These are phyloP conservation scores for Noctilio leporinus DNA, from an alignment of 2,113 vertebrate genomes.

Conservation along the genomic window DNA sequence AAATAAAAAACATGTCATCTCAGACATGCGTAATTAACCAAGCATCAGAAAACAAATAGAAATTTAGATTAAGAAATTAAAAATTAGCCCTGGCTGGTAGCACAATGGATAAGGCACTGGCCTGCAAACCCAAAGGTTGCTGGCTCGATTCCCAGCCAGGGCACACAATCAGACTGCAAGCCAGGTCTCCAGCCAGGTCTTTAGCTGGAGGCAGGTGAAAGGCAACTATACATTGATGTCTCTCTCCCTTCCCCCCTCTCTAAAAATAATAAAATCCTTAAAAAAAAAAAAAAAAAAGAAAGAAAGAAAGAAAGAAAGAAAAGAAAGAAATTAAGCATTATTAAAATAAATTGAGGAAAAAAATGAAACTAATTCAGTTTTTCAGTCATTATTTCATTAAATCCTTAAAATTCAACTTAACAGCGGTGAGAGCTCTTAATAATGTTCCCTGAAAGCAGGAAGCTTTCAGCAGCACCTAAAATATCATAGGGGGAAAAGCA, in stretches of 20 bases:
- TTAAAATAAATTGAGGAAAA: neutral
- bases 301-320: no score
- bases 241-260: no score
- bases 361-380: neutral
- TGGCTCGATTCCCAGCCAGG: no score
- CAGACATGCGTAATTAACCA: neutral
- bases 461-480: neutral
- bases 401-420: neutral
- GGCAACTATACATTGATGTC: no score
- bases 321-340: neutral
- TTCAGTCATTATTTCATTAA: neutral
- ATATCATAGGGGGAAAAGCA: neutral
- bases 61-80: slow-evolving; percentile 20
- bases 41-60: neutral
- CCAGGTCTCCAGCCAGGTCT: no score
- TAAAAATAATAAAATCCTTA: no score
- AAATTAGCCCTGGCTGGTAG: no score
- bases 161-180: no score
- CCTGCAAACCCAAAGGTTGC: no score
- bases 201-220: no score
- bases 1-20: neutral
- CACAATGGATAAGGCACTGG: no score
- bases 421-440: neutral
- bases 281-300: no score
- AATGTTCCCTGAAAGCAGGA: neutral